Conservation (phyloP, 2,113 vertebrate genomes). For the Sinocyclocheilus grahami region DNA sequence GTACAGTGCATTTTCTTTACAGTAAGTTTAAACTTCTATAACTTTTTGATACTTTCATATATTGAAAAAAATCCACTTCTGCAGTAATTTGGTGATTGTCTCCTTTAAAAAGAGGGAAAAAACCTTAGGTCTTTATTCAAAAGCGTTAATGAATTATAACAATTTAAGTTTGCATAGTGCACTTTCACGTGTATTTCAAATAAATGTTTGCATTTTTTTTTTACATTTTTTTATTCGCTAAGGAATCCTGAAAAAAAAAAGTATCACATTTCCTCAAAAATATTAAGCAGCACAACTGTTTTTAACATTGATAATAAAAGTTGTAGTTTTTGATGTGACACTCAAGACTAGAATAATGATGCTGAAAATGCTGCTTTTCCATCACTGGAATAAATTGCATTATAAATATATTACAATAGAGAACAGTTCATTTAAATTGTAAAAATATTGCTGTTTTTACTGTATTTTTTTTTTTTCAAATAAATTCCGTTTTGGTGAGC, state of each 20-base stretch:
- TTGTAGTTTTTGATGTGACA: neutral
- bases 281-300: neutral
- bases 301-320: neutral
- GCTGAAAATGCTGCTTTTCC: neutral
- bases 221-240: no score
- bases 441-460: no score
- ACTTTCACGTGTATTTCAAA: neutral
- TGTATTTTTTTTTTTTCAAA: no score
- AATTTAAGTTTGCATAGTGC: no score
- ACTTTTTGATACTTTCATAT: no score
- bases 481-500: no score
- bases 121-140: no score
- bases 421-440: neutral
- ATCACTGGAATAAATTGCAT: neutral
- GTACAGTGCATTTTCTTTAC: no score
- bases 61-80: fast-evolving
- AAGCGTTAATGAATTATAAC: no score
- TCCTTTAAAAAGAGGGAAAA: no score
- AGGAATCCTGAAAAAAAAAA: neutral
- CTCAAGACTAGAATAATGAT: neutral
- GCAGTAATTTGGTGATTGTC: no score
- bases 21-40: no score
- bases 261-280: neutral
- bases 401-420: neutral
- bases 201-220: neutral